A percentile compares a stretch with the other conserved stretches of the same genome.
phyloP scores from a whole-genome alignment of 2,888 invertebrate genomes.

The Polymixis flavicincta region DNA sequence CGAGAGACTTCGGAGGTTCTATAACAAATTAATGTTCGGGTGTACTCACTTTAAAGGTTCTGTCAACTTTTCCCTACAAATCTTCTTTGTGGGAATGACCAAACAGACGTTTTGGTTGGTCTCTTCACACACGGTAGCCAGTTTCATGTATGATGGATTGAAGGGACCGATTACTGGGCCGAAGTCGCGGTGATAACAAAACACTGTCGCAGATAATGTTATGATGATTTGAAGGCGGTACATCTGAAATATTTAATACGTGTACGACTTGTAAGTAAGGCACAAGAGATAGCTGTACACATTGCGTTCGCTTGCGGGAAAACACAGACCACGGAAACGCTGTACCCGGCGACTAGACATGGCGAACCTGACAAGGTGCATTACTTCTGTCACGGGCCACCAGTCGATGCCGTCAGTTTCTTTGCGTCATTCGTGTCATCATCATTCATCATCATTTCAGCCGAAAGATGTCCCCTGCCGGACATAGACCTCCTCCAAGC shows the following conservation, averaged over 20 bases:
- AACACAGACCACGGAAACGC: too few relatives aligned
- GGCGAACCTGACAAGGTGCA: neutral
- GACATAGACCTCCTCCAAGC: too few relatives aligned
- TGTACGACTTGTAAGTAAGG: neutral
- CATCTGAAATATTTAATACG: conserved; percentile 49
- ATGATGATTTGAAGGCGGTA: conserved; percentile 18
- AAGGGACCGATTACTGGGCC: conserved; percentile 69
- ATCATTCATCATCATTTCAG: too few relatives aligned
- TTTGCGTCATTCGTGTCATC: neutral
- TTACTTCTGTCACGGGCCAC: neutral
- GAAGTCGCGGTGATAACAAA: conserved; percentile 33
- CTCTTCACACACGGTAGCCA: conserved; percentile 65
- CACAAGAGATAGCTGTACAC: neutral
- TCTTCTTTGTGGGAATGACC: conserved; percentile 69
- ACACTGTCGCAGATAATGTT: conserved; percentile 9
- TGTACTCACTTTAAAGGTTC: conserved; percentile 43
- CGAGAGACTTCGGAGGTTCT: neutral
- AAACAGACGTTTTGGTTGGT: conserved; percentile 63
- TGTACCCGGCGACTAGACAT: neutral
- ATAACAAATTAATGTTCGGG: neutral
- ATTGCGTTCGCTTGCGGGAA: neutral
- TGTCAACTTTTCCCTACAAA: conserved; percentile 66
- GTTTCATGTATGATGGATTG: conserved; percentile 51
- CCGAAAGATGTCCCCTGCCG: too few relatives aligned
- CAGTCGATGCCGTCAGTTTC: neutral